Evolutionary conservation across 2,797 vertebrate genomes (phyloP).

Genomic region (Labroides dimidiatus): DNA sequence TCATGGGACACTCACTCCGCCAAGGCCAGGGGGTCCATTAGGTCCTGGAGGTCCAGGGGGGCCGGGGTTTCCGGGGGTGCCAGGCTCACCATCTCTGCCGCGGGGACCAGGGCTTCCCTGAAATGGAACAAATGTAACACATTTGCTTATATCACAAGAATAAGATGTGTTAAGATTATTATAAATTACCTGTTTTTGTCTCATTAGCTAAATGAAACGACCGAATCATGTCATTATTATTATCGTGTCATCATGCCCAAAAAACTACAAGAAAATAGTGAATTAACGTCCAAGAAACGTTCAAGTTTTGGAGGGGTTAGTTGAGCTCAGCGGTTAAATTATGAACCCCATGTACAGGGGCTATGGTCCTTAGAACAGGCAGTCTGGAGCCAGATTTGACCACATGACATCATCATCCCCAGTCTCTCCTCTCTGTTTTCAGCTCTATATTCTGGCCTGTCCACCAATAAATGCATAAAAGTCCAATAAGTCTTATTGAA

Average conservation of each 20-base stretch:
- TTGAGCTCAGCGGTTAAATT: too few relatives aligned
- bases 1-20: constrained; percentile 88
- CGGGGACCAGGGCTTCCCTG: constrained; percentile 91
- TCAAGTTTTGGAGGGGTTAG: too few relatives aligned
- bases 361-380: too few relatives aligned
- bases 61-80: constrained; percentile 94
- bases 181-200: background rate
- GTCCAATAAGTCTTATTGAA: too few relatives aligned
- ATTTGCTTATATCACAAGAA: background rate
- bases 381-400: too few relatives aligned
- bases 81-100: constrained; percentile 96
- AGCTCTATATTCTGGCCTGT: too few relatives aligned
- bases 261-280: background rate
- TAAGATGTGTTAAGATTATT: too few relatives aligned
- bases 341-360: too few relatives aligned
- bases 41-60: constrained; percentile 89
- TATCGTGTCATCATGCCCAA: background rate
- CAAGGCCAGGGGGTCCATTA: constrained; percentile 87
- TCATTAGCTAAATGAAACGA: background rate
- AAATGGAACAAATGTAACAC: background rate
- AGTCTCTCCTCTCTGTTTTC: too few relatives aligned
- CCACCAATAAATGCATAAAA: too few relatives aligned
- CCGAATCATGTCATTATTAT: background rate
- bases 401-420: too few relatives aligned
- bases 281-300: too few relatives aligned